These are phyloP conservation scores for Ischnura elegans DNA, from an alignment of 2,888 invertebrate genomes.

Conservation along the genomic window DNA sequence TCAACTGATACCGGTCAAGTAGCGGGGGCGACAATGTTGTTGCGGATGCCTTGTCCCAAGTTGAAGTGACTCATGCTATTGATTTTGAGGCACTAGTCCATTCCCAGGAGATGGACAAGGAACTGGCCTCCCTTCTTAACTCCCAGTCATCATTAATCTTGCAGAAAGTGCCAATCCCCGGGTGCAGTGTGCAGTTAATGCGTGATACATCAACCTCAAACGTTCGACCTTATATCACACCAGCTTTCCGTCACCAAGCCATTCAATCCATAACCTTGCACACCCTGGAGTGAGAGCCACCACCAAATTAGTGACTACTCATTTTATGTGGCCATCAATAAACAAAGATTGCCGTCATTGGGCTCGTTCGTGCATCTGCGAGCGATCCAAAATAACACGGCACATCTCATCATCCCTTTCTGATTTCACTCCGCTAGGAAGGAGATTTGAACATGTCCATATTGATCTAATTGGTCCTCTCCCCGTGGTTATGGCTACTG, in stretches of 20 bases:
- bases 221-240: not conserved
- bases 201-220: not conserved
- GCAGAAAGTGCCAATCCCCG: not conserved
- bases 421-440: not conserved
- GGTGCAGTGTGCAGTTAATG: not conserved
- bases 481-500: not conserved
- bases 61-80: no score
- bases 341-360: not conserved
- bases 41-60: not conserved
- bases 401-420: not conserved
- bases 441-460: conserved; percentile 21
- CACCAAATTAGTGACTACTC: no score
- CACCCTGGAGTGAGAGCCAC: no score
- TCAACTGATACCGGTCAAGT: not conserved
- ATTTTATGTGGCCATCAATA: no score
- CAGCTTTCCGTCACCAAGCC: not conserved
- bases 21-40: not conserved
- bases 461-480: conserved; percentile 19
- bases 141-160: not conserved
- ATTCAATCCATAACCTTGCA: no score
- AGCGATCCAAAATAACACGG: no score
- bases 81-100: no score
- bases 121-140: not conserved
- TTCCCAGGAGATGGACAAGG: no score
- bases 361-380: not conserved